Percentiles rank a stretch among this genome's conserved stretches.
phyloP scores from a whole-genome alignment of 2,888 invertebrate genomes.

The Thecophora atra region DNA sequence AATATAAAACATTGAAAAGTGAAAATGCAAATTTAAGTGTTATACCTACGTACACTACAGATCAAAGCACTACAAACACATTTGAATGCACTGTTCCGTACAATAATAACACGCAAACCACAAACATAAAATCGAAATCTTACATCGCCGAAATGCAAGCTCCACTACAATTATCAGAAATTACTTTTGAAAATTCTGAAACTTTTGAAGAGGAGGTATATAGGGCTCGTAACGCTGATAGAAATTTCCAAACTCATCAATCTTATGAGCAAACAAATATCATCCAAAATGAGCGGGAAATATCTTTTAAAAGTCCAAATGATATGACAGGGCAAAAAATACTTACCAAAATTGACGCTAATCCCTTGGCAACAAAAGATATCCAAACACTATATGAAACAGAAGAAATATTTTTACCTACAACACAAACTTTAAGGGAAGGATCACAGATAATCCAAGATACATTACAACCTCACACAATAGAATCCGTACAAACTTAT shows the following conservation, averaged over 20 bases:
- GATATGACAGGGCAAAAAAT: conserved; percentile 39
- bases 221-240: conserved; percentile 10
- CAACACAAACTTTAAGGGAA: conserved; percentile 6
- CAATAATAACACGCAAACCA: not conserved
- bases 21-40: conserved; percentile 29
- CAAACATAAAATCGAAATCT: conserved; percentile 38
- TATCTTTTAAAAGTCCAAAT: conserved; percentile 34
- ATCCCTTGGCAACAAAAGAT: conserved; percentile 39
- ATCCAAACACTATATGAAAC: conserved; percentile 35
- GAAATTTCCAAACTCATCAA: conserved; percentile 38
- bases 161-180: conserved; percentile 42
- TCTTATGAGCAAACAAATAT: conserved; percentile 38
- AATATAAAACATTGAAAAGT: conserved; percentile 33
- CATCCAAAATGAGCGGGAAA: conserved; percentile 42
- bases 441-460: conserved; percentile 10
- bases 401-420: conserved; percentile 26
- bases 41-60: conserved; percentile 36
- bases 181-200: conserved; percentile 41
- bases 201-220: conserved; percentile 34
- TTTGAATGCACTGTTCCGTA: conserved; percentile 20
- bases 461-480: conserved; percentile 21
- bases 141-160: conserved; percentile 40
- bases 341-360: conserved; percentile 34
- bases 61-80: conserved; percentile 35
- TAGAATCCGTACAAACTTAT: conserved; percentile 36